Evolutionary conservation across 1,140 invertebrate species (phyloP), one percentile per base, ranked within the genome.

Genomic region (Muscidifurax raptorellus): DNA sequence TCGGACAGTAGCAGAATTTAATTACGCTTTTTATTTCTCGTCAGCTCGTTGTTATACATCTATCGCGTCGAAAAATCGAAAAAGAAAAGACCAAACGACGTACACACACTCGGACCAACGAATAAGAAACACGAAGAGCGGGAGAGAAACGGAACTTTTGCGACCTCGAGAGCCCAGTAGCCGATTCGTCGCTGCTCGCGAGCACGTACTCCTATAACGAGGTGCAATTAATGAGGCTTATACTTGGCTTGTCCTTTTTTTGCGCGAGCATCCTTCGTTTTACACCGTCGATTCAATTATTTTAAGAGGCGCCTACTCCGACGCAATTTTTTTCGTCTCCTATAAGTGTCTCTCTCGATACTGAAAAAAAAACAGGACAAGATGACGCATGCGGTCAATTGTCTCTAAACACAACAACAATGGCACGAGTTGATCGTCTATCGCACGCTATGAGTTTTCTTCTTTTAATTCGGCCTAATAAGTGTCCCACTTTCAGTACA

Each of bases 11-110:
- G 72, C 80, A n/a, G 80, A 82, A 81, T 85, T 85, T 82, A 81
- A 85, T 81, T 82, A 71, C 64, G 28, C 25, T 82, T 72, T 81
- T 85, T 85, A 85, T 82, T 82, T 82, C 64, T 67, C 27, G 32
- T 67, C 28, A 36, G 0, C 4, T 22, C 44, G 77, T 47, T 81
- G 72, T 69, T 44, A 59, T 36, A 66, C 52, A 52, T 71, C 32
- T 71, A 78, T 77, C 79, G 74, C 36, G 64, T 67, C 66, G 44
- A 82, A 85, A 59, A 85, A 85, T 76, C 52, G 44, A 74, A 59
- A 66, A 75, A 64, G 27, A 59, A 64, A 15, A 44, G 76, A 36
- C 59, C 12, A 52, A 28, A 30, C 67, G 69, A n/a, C n/a, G 28
- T 22, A 72, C 9, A n/a, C n/a, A 59, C 27, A 47, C 44, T 18